Evolutionary conservation across 2,797 vertebrate species (phyloP).

Genomic region (Sebastes nivosus): DNA sequence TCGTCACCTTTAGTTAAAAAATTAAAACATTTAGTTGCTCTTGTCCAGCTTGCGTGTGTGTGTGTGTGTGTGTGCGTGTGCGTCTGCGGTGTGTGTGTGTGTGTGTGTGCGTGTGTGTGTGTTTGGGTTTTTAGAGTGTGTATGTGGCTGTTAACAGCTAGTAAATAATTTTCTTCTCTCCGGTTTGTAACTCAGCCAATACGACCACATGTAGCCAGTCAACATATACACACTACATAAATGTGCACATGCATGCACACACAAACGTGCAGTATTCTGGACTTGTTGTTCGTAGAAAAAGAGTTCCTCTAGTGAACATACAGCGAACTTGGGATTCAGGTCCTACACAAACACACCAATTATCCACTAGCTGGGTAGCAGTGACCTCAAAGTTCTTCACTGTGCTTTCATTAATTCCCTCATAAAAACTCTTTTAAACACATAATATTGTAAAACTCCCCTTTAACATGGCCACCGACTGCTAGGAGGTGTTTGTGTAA

Average conservation of each 20-base stretch:
- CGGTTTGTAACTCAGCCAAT: slow-evolving; percentile 5
- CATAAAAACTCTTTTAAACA: slow-evolving; percentile 32
- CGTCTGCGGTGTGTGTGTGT: too few relatives aligned
- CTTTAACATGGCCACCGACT: slow-evolving; percentile 19
- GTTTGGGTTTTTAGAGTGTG: too few relatives aligned
- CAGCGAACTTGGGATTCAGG: neutral
- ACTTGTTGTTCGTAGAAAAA: neutral
- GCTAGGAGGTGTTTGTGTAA: slow-evolving; percentile 1
- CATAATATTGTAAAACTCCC: slow-evolving; percentile 8
- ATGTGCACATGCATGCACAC: neutral
- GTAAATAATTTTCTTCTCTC: too few relatives aligned
- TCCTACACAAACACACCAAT: slow-evolving; percentile 4
- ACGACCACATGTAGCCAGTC: slow-evolving; percentile 12
- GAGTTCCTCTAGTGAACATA: neutral
- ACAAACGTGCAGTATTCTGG: neutral
- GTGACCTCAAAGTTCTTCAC: slow-evolving; percentile 26
- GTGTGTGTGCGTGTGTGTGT: too few relatives aligned
- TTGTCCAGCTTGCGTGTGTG: too few relatives aligned
- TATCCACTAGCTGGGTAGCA: neutral
- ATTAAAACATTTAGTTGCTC: slow-evolving; percentile 7
- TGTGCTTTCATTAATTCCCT: slow-evolving; percentile 18
- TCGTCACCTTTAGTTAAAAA: slow-evolving; percentile 13
- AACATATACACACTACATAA: neutral
- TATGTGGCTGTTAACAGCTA: too few relatives aligned
- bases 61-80: too few relatives aligned